A percentile compares a stretch with the other conserved stretches of the same genome.
These are phyloP conservation scores for Protosalanx chinensis DNA, from an alignment of 2,797 vertebrate species.

Conservation along the genomic window DNA sequence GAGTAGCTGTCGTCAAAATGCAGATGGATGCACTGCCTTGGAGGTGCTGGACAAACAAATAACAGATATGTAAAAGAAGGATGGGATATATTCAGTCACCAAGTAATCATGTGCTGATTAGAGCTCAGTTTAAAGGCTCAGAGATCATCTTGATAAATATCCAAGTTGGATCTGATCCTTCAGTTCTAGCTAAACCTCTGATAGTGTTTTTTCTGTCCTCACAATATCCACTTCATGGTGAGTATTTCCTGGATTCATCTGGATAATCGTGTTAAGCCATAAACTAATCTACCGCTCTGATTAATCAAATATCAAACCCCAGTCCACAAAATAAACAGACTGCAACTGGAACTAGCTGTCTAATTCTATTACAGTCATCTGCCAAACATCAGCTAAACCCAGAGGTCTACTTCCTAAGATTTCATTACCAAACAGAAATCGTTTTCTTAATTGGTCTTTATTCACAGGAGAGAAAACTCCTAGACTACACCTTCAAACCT, in stretches of 20 bases:
- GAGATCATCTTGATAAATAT: not conserved
- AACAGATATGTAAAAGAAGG: conserved; percentile 12
- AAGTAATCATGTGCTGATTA: conserved; percentile 29
- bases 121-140: not conserved
- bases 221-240: conserved; percentile 1
- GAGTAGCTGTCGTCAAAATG: conserved; percentile 98
- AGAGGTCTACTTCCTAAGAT: not conserved
- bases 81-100: not conserved
- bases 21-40: conserved; percentile 97
- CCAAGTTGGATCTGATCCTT: not conserved
- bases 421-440: not conserved
- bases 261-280: conserved; percentile 23
- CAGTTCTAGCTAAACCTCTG: not conserved
- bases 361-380: conserved; percentile 22
- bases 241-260: conserved; percentile 22
- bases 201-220: not conserved
- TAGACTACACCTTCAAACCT: not conserved
- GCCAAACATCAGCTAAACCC: conserved; percentile 7
- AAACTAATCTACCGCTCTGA: conserved; percentile 31
- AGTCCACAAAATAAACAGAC: conserved; percentile 24
- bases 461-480: not conserved
- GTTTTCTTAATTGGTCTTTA: not conserved
- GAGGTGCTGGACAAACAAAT: conserved; percentile 78
- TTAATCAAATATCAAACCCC: conserved; percentile 30
- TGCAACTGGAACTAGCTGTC: conserved; percentile 18